These are phyloP conservation scores for Lithophane ornitopus DNA, from an alignment of 2,888 invertebrate species.

Conservation along the genomic window DNA sequence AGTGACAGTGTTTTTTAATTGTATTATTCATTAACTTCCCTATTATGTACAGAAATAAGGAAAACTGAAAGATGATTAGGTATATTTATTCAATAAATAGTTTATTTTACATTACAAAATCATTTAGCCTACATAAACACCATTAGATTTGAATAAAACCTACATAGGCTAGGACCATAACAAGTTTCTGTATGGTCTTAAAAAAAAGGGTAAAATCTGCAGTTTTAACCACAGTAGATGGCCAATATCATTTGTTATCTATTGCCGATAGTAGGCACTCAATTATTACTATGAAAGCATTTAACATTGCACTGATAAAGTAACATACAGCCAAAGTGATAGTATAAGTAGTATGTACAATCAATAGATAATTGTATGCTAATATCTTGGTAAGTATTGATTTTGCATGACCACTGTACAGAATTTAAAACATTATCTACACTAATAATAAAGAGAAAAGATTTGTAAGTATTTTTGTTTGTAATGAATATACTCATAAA, in stretches of 20 bases:
- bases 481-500: too few relatives aligned
- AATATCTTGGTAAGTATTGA: slow-evolving; percentile 26
- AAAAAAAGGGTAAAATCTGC: not conserved
- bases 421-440: not conserved
- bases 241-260: slow-evolving; percentile 35
- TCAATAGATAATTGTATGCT: slow-evolving; percentile 23
- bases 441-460: too few relatives aligned
- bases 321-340: slow-evolving; percentile 3
- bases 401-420: not conserved
- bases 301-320: slow-evolving; percentile 37
- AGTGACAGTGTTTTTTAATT: not conserved
- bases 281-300: slow-evolving; percentile 30
- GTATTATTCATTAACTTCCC: not conserved
- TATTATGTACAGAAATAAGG: slow-evolving; percentile 21
- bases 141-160: not conserved
- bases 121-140: not conserved
- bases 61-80: slow-evolving; percentile 8
- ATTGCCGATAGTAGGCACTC: slow-evolving; percentile 26
- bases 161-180: not conserved
- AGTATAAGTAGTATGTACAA: not conserved
- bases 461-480: too few relatives aligned
- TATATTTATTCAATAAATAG: not conserved
- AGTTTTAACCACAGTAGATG: slow-evolving; percentile 3
- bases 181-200: not conserved
- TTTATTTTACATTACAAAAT: slow-evolving; percentile 7